Percentiles rank a stretch among this genome's conserved stretches.
These are phyloP conservation scores for Schizopygopsis malacanthus DNA, from an alignment of 2,797 vertebrate genomes.

Conservation along the genomic window DNA sequence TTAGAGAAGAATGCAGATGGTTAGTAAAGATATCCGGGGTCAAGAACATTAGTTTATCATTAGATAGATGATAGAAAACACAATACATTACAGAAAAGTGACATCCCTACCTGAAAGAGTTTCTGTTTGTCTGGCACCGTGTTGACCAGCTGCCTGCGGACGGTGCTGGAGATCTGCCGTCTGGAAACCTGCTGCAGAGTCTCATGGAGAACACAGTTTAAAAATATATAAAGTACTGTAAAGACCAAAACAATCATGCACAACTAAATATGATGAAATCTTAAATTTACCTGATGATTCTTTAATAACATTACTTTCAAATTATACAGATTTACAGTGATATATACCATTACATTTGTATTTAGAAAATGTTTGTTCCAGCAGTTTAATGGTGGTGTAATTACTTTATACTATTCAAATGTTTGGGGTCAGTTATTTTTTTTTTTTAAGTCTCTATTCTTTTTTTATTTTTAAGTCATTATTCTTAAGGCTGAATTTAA, in stretches of 20 bases:
- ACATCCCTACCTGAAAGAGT: constrained; percentile 85
- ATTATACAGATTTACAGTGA: neutral
- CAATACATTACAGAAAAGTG: neutral
- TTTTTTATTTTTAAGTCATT: too few species aligned
- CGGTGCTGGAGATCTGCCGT: constrained; percentile 81
- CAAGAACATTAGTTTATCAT: neutral
- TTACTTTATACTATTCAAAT: neutral
- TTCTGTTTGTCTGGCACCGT: constrained; percentile 87
- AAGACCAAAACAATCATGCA: neutral
- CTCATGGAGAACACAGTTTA: constrained; percentile 34
- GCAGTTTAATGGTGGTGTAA: neutral
- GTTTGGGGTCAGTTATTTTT: neutral
- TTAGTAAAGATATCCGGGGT: neutral
- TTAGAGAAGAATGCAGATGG: neutral
- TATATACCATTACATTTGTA: too few species aligned
- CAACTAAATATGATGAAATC: neutral
- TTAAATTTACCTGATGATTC: neutral
- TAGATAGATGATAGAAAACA: neutral
- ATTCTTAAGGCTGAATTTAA: neutral
- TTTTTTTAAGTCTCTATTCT: neutral
- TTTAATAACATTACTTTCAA: neutral
- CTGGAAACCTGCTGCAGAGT: constrained; percentile 80
- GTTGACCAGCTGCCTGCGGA: constrained; percentile 81
- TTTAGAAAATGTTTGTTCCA: neutral
- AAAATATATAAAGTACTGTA: neutral